Evolutionary conservation across 1,140 invertebrate species (phyloP), one percentile per base, ranked within the genome.

Genomic region (Diorhabda carinulata): DNA sequence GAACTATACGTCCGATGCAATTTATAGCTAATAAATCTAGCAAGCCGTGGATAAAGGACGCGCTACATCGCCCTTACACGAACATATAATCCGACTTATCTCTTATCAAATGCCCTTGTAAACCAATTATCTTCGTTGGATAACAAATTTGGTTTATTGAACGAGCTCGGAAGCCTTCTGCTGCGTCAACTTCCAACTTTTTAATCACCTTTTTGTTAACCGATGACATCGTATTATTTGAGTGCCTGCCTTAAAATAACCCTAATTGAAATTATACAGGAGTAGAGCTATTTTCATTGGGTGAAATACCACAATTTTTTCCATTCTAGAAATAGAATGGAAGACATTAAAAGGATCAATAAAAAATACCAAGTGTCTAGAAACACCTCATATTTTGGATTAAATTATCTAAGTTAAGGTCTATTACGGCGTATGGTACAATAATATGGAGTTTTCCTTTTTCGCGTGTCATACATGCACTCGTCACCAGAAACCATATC

Each of bases 21-120:
- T 70, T 70, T 70, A 62, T 70, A 70, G 69, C 69, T 70, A 70
- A 70, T 70, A 70, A 67, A 62, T 70, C 69, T 70, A 67, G 64
- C 42, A n/a, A 42, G 65, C 56, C 64, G 68, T 43, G 69, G 69
- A 56, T 52, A 70, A 61, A 61, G 56, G 57, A 61, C 63, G n/a
- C 43, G 52, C 61, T 61, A 63, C 43, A n/a, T 60, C 58, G 42
- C 63, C 60, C 47, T 66, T 52, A 57, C 64, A 10, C 40, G 63
- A n/a, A 57, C 59, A 66, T 57, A 70, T 70, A 70, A 70, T 63
- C 69, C 69, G 69, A 70, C 69, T 70, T 70, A 70, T 70, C 69
- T 70, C 64, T 63, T 64, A 70, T 70, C 69, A 66, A 64, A 70
- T 66, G 60, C 69, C 41, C 64, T 58, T 44, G 64, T 70, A 70